Conservation (phyloP, 64 coral and sea anemone species). For the Stichodactyla mertensii region DNA sequence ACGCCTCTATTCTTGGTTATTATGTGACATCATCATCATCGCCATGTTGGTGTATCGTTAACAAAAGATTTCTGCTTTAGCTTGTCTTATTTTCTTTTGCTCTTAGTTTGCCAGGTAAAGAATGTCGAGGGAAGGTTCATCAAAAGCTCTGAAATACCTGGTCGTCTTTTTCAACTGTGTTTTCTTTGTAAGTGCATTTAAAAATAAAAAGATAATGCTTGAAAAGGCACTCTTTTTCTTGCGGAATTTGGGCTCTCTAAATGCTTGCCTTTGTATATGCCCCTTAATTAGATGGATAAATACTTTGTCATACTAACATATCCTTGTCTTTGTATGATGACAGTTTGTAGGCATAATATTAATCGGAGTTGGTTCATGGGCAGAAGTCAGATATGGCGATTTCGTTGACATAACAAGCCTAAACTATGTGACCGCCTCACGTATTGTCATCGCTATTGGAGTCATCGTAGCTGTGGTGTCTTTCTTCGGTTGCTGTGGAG, state of each 20-base stretch:
- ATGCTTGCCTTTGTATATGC: not conserved
- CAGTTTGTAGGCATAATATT: not conserved
- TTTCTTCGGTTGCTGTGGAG: constrained; percentile 36
- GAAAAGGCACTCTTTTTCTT: too few species aligned
- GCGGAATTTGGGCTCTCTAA: too few species aligned
- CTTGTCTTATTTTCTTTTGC: not conserved
- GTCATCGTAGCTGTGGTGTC: constrained; percentile 36
- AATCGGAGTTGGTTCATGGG: constrained; percentile 11
- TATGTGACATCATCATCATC: too few species aligned
- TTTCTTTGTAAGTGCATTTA: not conserved
- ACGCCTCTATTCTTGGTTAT: too few species aligned
- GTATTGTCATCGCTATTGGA: constrained; percentile 35
- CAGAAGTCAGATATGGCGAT: constrained; percentile 10
- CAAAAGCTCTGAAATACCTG: not conserved
- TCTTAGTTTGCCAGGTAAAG: not conserved
- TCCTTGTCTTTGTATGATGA: not conserved
- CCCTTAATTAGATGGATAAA: not conserved
- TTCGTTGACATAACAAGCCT: constrained; percentile 6
- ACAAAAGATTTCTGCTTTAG: too few species aligned
- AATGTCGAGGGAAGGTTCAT: not conserved
- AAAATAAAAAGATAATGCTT: not conserved
- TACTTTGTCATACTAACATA: not conserved
- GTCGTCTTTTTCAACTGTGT: constrained; percentile 12
- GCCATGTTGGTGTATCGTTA: too few species aligned
- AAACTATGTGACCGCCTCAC: constrained; percentile 1